Evolutionary conservation across 2,797 vertebrate genomes (phyloP).

Genomic region (Argya squamiceps): DNA sequence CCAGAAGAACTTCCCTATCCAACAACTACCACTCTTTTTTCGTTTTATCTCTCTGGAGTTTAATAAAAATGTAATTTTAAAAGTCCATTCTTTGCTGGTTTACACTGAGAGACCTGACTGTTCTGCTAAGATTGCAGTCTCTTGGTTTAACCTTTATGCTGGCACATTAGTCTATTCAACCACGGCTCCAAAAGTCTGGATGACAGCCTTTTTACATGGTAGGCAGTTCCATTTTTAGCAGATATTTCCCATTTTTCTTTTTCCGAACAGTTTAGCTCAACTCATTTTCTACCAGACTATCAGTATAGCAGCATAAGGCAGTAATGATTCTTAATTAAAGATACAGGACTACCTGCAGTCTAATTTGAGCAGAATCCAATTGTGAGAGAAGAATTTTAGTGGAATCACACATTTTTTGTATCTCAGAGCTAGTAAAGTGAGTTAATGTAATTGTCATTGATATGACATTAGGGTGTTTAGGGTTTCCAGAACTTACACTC

Average conservation of each 20-base stretch:
- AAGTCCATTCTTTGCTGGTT: background rate
- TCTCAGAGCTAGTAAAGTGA: background rate
- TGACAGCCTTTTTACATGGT: background rate
- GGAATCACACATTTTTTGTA: background rate
- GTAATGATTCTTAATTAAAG: conserved; percentile 21
- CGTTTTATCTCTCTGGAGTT: background rate
- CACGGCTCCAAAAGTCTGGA: background rate
- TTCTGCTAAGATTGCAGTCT: background rate
- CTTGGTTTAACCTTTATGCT: background rate
- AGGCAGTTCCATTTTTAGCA: background rate
- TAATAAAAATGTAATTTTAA: background rate
- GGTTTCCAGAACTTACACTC: background rate
- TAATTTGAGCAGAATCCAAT: background rate
- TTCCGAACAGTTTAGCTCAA: background rate
- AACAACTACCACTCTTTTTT: background rate
- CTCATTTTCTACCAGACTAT: background rate
- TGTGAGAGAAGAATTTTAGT: background rate
- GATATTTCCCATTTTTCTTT: background rate
- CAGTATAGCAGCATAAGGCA: background rate
- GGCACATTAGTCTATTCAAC: background rate
- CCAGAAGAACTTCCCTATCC: background rate
- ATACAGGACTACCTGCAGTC: background rate
- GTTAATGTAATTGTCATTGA: background rate
- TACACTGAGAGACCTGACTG: background rate
- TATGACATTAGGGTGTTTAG: background rate